Base-by-base conservation (phyloP, 2,113 vertebrate species). In the Psammodynastes pulverulentus region DNA sequence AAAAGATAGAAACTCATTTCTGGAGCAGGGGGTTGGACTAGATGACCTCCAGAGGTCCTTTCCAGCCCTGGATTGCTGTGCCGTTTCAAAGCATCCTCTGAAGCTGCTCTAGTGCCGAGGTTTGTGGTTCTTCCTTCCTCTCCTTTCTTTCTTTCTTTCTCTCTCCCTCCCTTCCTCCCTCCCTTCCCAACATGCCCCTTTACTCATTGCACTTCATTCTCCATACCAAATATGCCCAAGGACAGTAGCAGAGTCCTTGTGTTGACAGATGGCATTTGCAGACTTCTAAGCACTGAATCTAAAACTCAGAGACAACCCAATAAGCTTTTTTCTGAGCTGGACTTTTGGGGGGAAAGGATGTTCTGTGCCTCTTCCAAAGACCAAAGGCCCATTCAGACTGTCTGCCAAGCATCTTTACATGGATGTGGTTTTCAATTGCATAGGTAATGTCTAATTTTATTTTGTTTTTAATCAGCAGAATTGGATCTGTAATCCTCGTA, bases 401-500 rank as follows among this genome's bases (percentile, higher is more conserved):
- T 39, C 17, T 8, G 92, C 45, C 49, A 67, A 67, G 51, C 23
- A 13, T 85, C 84, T 84, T 92, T 79, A 93, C 88, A 93, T 43
- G 93, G 89, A 62, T 19, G 49, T 88, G 62, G 79, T 96, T 94
- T 91, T 46, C 89, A 72, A 48, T 91, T 92, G 8, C 49, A 53
- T 79, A 85, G 52, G 94, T 93, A 52, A 52, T 46, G 29, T 58
- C 89, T 89, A 54, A 45, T 24, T 91, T 95, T 53, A 52, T 12
- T 54, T 9, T 84, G 13, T 29, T 53, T 94, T 94, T 94, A 96
- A 94, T 87, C 91, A 95, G 94, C 91, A 92, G 86, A 96, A 87
- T 56, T 34, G 45, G n/a, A 72, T 45, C 29, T 97, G 93, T 97
- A 96, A 96, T 96, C 95, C 56, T 89, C 93, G 92, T 52, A 93